Evolutionary conservation across 2,113 vertebrate genomes (phyloP), one percentile per base, ranked within the genome.

Genomic region (Capra hircus): DNA sequence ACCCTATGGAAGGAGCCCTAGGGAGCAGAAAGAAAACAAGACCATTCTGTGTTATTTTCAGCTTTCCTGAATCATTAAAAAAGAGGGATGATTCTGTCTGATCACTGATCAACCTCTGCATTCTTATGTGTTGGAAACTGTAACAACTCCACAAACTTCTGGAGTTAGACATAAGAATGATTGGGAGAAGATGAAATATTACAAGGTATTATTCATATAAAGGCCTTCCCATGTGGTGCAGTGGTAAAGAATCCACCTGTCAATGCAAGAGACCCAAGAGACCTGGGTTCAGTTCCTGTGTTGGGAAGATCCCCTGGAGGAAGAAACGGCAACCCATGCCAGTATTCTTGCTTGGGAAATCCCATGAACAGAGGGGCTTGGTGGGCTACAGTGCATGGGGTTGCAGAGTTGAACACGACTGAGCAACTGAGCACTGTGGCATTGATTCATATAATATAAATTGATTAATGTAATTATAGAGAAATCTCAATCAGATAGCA

Each of bases 331-430:
- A 23, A 13, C 67, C 67, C 67, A 40, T 71, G 40, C 19, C 67
- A 40, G n/a, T 71, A 40, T 71, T 71, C 67, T 71, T 40, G 67
- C n/a, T 6, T 71, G 19, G n/a, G 36, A 3, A 71, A 71, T 23
- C n/a, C 17, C 67, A 12, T 23, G n/a, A n/a, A 12, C 19, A 71
- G 67, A 71, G 19, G n/a, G 23, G 67, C n/a, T 6, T 71, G 67
- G 67, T 40, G n/a, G 10, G 67, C 67, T 40, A 13, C 5, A 1
- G n/a, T 23, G n/a, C 67, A 12, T 13, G 67, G n/a, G 67, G n/a
- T 40, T 19, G 0, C n/a, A 23, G n/a, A 40, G n/a, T 1, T 71
- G n/a, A 21, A 40, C n/a, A 71, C 0, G 10, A 71, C 67, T 23
- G 67, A 71, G n/a, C 2, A 3, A 23, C 19, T 40, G 67, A 71